phyloP scores from a whole-genome alignment of 1,140 invertebrate species.

The Drosophila micromelanica region DNA sequence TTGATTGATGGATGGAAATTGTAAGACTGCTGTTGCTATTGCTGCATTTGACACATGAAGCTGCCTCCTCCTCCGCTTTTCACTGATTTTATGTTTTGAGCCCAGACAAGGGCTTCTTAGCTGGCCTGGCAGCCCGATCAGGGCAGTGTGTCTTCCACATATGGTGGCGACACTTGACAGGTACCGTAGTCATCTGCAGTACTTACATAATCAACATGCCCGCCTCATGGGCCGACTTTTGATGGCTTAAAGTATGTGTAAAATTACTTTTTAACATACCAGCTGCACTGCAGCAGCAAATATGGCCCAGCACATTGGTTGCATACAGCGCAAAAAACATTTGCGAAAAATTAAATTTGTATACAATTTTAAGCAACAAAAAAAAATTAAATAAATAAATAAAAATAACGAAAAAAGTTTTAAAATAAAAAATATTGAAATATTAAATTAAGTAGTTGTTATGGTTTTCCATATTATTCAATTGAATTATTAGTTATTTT shows the following conservation, averaged over 20 bases:
- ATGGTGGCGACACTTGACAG: slow-evolving; percentile 64
- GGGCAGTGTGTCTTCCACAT: slow-evolving; percentile 9
- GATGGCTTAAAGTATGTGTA: slow-evolving; percentile 60
- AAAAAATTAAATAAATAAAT: too few species aligned
- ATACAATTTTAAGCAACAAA: not conserved
- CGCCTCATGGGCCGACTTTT: slow-evolving; percentile 27
- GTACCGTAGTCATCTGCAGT: slow-evolving; percentile 65
- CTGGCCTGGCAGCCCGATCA: not conserved
- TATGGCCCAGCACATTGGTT: slow-evolving; percentile 5
- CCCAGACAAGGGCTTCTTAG: not conserved
- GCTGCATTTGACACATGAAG: slow-evolving; percentile 63
- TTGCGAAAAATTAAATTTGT: not conserved
- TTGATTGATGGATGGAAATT: slow-evolving; percentile 43
- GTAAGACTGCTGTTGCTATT: slow-evolving; percentile 16
- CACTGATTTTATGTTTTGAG: slow-evolving; percentile 64
- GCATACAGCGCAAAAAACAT: not conserved
- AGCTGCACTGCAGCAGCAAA: slow-evolving; percentile 7
- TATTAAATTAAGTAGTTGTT: too few species aligned
- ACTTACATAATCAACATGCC: slow-evolving; percentile 68
- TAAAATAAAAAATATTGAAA: too few species aligned
- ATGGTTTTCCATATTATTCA: too few species aligned
- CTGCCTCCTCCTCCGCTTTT: slow-evolving; percentile 12
- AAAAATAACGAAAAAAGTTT: too few species aligned
- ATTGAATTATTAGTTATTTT: too few species aligned
- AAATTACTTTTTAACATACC: slow-evolving; percentile 56